Conservation (phyloP, 2,113 vertebrate species). For the Nannospalax galili region DNA sequence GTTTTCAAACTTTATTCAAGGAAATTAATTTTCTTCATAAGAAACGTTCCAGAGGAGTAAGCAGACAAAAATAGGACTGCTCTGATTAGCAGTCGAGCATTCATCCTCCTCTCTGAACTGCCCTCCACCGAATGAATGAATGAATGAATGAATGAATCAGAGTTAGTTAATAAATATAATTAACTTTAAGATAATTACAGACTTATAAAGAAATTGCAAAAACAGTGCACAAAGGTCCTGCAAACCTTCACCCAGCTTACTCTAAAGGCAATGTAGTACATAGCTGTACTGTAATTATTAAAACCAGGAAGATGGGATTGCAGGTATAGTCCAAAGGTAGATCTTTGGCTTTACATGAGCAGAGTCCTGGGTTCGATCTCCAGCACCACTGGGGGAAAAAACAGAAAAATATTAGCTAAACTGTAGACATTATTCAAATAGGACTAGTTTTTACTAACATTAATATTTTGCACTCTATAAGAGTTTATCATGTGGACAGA, state of each 20-base stretch:
- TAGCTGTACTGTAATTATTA: not conserved
- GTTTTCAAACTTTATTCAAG: not conserved
- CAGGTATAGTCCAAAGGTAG: not conserved
- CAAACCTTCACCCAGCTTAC: not conserved
- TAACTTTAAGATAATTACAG: constrained; percentile 12
- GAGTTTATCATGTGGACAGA: not conserved
- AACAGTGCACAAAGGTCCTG: not conserved
- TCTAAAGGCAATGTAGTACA: not conserved
- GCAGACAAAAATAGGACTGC: not conserved
- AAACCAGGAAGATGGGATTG: not conserved
- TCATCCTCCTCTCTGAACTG: not conserved
- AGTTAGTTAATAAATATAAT: not conserved
- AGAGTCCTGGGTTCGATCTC: not conserved
- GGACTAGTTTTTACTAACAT: not conserved
- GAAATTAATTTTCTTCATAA: not conserved
- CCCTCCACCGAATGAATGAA: not conserved
- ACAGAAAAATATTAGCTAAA: not conserved
- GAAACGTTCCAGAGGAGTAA: not conserved
- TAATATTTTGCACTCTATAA: not conserved
- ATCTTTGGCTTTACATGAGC: not conserved
- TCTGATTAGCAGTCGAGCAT: not conserved
- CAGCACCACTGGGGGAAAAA: not conserved
- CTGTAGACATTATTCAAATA: not conserved
- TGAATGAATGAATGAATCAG: not conserved
- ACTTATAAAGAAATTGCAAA: constrained; percentile 20